A percentile compares a stretch with the other conserved stretches of the same genome.
These are phyloP conservation scores for Drosophila nigrodunni DNA, from an alignment of 1,140 invertebrate genomes.

Conservation along the genomic window DNA sequence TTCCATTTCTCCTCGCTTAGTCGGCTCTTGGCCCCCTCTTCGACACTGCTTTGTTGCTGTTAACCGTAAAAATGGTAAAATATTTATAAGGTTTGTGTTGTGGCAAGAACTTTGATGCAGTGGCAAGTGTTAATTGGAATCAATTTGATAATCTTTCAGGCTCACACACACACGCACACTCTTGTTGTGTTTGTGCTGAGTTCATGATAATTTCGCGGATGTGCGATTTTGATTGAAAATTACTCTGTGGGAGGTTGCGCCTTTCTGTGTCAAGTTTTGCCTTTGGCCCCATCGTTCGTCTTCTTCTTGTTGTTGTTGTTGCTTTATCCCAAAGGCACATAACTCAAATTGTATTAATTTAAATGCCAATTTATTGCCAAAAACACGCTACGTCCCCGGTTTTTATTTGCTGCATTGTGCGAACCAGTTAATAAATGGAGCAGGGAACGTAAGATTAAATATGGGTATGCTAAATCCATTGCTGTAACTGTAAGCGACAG, in stretches of 20 bases:
- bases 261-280: constrained; percentile 27
- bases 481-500: constrained; percentile 65
- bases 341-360: constrained; percentile 84
- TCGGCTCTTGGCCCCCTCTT: constrained; percentile 20
- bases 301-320: not conserved
- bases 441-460: constrained; percentile 39
- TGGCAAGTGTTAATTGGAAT: constrained; percentile 85
- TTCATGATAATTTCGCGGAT: constrained; percentile 83
- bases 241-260: constrained; percentile 77
- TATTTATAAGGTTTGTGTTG: constrained; percentile 75
- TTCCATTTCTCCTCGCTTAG: constrained; percentile 27
- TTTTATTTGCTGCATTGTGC: constrained; percentile 8
- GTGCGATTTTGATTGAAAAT: constrained; percentile 83
- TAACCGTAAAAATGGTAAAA: constrained; percentile 75
- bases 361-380: constrained; percentile 84
- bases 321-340: constrained; percentile 53
- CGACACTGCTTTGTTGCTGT: constrained; percentile 37
- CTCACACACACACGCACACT: constrained; percentile 28
- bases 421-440: constrained; percentile 58
- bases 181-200: constrained; percentile 59
- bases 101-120: constrained; percentile 58
- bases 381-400: constrained; percentile 29
- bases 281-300: constrained; percentile 32
- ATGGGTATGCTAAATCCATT: constrained; percentile 39
- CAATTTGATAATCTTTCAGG: constrained; percentile 83